A percentile compares a stretch with the other conserved stretches of the same genome.
Conservation (phyloP, 1,140 invertebrate genomes). For the Halyomorpha halys region DNA sequence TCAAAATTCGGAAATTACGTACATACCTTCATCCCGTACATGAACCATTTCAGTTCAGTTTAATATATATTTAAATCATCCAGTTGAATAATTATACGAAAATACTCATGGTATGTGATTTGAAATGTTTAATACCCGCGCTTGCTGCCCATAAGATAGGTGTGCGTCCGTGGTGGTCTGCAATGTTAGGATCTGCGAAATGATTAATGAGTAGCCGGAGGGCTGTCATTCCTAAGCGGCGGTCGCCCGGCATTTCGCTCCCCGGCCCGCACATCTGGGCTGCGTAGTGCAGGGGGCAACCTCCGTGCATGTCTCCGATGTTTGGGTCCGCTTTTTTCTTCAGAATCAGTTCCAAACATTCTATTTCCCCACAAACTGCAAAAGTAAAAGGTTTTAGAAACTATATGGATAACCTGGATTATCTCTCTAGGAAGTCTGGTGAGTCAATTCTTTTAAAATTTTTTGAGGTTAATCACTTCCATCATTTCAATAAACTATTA, state of each 20-base stretch:
- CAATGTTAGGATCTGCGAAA: slow-evolving; percentile 68
- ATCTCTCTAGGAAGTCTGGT: no score
- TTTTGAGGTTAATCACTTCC: no score
- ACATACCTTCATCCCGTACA: no score
- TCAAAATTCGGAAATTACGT: no score
- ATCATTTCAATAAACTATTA: no score
- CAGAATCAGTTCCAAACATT: slow-evolving; percentile 72
- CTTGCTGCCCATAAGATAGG: slow-evolving; percentile 95
- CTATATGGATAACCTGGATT: no score
- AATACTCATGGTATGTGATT: no score
- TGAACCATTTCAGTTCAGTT: no score
- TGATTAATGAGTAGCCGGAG: slow-evolving; percentile 71
- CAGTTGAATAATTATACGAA: no score
- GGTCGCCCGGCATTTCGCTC: slow-evolving; percentile 49
- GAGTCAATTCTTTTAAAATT: no score
- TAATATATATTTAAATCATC: no score
- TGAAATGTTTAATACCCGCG: slow-evolving; percentile 55
- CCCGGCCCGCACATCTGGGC: slow-evolving; percentile 86
- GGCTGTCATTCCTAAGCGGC: slow-evolving; percentile 57
- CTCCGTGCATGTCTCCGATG: slow-evolving; percentile 83
- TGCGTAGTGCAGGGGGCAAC: slow-evolving; percentile 92
- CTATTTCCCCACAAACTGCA: slow-evolving; percentile 79
- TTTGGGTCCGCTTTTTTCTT: slow-evolving; percentile 71
- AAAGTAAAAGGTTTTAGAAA: neutral
- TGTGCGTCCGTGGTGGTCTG: slow-evolving; percentile 83